Evolutionary conservation across 2,888 invertebrate genomes (phyloP), one percentile per base, ranked within the genome.

Genomic region (Drosophila anomalipes): DNA sequence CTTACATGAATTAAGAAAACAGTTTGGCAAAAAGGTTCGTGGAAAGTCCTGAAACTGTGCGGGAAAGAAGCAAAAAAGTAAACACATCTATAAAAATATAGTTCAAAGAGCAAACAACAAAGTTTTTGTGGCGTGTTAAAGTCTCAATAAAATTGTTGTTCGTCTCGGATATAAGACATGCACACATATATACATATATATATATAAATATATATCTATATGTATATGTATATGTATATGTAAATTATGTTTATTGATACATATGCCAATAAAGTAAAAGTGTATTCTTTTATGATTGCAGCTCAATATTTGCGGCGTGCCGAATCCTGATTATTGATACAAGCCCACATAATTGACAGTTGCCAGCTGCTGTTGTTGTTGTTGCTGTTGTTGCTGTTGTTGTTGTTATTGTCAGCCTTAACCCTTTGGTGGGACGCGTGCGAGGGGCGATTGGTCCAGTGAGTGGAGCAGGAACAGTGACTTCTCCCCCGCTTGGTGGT

Each of bases 241-340:
- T 22, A 33, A 33, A 33, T 53, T 9, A 53, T 53, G 33, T 28
- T 33, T 22, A 53, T 53, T 53, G 53, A 53, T 53, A 33, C 53
- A 53, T 33, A 9, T 16, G 44, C 30, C 14, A 41, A 61, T 64
- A 59, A 60, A 52, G 41, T 57, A 10, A 19, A 30, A 57, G 26
- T 47, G 22, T 52, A 77, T 78, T 64, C 47, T 10, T 44, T 49
- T 41, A 67, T 70, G 67, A 57, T 66, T 74, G 49, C 49, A 19
- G 58, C 47, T 44, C 63, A 79, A 66, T 57, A 41, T 54, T 39
- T 66, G 56, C 51, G 56, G 58, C 44, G 28, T 49, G 47, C 44
- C 30, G 63, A 72, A 57, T 76, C 51, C 73, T 71, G 74, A 79
- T 88, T 85, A 85, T 89, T 81, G 84, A 74, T 75, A 83, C 72